These are phyloP conservation scores for Drosophila ohnishii DNA, from an alignment of 1,140 invertebrate species.

Conservation along the genomic window DNA sequence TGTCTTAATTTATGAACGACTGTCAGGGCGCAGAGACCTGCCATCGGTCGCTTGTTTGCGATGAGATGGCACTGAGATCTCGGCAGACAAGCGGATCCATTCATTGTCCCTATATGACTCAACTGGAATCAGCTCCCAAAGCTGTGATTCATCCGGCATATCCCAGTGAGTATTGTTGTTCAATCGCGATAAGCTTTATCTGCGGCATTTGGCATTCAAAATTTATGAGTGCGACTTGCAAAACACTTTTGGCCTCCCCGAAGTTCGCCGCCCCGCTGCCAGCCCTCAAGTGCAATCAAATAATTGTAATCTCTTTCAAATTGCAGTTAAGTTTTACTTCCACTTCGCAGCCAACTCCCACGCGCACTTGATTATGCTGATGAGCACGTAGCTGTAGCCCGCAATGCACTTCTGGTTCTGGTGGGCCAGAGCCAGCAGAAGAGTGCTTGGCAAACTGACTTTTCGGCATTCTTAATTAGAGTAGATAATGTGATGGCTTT, in stretches of 20 bases:
- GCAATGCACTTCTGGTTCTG: conserved; percentile 74
- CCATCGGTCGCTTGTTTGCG: conserved; percentile 38
- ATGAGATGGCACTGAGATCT: conserved; percentile 29
- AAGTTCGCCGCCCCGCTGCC: conserved; percentile 15
- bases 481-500: conserved; percentile 48
- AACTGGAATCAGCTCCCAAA: conserved; percentile 17
- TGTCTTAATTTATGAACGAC: conserved; percentile 79
- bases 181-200: conserved; percentile 67
- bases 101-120: conserved; percentile 45
- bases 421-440: conserved; percentile 23
- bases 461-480: conserved; percentile 69
- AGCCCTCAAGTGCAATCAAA: conserved; percentile 64
- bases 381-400: conserved; percentile 67
- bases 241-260: conserved; percentile 50
- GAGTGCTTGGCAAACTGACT: conserved; percentile 73
- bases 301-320: conserved; percentile 78
- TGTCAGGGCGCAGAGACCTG: conserved; percentile 51
- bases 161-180: conserved; percentile 52
- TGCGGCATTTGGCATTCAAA: conserved; percentile 55
- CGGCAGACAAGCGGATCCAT: conserved; percentile 44
- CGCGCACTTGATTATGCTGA: conserved; percentile 65
- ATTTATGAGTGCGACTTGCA: conserved; percentile 62
- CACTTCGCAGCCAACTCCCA: conserved; percentile 26
- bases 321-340: conserved; percentile 61
- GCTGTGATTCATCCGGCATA: conserved; percentile 29